Conservation (phyloP, 2,113 vertebrate genomes). For the Scartelaos histophorus region DNA sequence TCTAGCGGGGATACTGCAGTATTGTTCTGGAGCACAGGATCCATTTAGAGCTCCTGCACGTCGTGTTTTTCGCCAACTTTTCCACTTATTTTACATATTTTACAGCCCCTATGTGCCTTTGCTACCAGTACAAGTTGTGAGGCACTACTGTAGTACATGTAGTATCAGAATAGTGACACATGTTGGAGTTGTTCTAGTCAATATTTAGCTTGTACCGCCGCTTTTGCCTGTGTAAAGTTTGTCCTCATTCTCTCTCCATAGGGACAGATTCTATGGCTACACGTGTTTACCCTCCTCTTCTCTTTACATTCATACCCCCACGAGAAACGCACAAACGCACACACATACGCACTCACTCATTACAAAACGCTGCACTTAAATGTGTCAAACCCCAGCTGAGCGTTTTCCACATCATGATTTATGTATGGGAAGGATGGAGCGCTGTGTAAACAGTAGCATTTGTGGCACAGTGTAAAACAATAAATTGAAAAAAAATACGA, state of each 20-base stretch:
- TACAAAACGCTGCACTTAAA: constrained; percentile 39
- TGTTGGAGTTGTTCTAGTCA: neutral
- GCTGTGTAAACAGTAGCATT: neutral
- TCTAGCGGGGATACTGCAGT: too few species aligned
- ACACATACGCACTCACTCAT: constrained; percentile 7
- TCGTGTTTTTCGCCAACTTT: too few species aligned
- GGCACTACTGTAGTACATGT: neutral
- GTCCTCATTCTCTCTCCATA: constrained; percentile 51
- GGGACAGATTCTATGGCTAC: constrained; percentile 71
- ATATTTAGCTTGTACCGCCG: neutral
- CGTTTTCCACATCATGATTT: constrained; percentile 10
- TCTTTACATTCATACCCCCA: constrained; percentile 5
- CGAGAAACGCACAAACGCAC: neutral
- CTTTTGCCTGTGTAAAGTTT: constrained; percentile 32
- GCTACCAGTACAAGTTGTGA: neutral
- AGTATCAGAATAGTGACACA: neutral
- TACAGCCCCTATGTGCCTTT: too few species aligned
- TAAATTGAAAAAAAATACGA: constrained; percentile 1
- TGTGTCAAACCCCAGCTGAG: constrained; percentile 29
- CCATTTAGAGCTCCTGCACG: too few species aligned
- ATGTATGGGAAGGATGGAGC: neutral
- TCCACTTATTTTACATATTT: too few species aligned
- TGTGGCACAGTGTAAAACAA: neutral
- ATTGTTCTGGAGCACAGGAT: too few species aligned
- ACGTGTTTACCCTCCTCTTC: constrained; percentile 52